Evolutionary conservation across 2,113 vertebrate genomes (phyloP).

Genomic region (Chloropsis hardwickii): DNA sequence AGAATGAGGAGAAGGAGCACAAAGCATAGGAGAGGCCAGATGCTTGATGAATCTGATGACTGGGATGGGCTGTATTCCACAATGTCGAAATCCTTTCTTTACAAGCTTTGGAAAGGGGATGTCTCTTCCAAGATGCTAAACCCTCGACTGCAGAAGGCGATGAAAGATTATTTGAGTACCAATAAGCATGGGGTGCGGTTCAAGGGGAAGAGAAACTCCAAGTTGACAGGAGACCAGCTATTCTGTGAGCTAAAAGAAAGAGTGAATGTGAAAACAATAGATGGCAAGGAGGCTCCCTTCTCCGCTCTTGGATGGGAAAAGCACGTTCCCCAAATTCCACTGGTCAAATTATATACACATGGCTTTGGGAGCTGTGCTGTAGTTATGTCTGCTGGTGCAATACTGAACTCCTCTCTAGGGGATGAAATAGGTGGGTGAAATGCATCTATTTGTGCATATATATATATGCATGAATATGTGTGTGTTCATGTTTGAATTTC

Average conservation of each 20-base stretch:
- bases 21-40: neutral
- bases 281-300: constrained; percentile 90
- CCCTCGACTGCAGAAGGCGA: constrained; percentile 89
- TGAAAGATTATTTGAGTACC: constrained; percentile 86
- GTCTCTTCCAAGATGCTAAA: constrained; percentile 86
- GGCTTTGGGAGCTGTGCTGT: constrained; percentile 88
- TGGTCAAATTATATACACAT: constrained; percentile 74
- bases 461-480: neutral
- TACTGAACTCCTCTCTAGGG: constrained; percentile 91
- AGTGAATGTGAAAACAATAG: constrained; percentile 82
- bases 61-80: constrained; percentile 82
- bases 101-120: constrained; percentile 86
- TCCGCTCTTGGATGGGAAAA: constrained; percentile 85
- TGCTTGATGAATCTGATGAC: constrained; percentile 67
- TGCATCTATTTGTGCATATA: neutral
- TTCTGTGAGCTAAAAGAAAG: constrained; percentile 86
- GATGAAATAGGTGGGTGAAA: constrained; percentile 89
- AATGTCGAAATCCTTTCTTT: constrained; percentile 84
- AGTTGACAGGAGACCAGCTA: constrained; percentile 75
- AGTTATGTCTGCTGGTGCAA: constrained; percentile 94
- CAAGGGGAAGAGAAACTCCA: constrained; percentile 68
- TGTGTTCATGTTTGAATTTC: neutral
- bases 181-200: constrained; percentile 92
- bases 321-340: constrained; percentile 79
- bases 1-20: constrained; percentile 46